A percentile compares a stretch with the other conserved stretches of the same genome.
phyloP scores from a whole-genome alignment of 2,888 invertebrate species.

The Glyphotaelius pellucidus region DNA sequence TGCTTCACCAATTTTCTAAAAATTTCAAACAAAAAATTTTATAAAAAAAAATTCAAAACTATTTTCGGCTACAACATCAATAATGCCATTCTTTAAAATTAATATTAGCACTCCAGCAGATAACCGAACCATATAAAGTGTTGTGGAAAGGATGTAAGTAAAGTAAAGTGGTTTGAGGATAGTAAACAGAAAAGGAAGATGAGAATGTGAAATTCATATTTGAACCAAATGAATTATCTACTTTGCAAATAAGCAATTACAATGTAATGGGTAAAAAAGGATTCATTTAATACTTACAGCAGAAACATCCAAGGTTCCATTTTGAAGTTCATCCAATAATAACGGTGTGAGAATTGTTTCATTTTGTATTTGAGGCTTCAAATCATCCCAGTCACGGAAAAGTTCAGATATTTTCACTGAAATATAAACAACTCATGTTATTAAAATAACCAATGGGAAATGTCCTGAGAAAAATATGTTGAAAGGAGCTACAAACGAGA shows the following conservation, averaged over 20 bases:
- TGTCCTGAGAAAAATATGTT: no score
- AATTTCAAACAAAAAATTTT: no score
- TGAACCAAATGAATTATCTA: neutral
- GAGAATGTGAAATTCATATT: neutral
- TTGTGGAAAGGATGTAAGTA: neutral
- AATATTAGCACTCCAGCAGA: no score
- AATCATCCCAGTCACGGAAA: constrained; percentile 70
- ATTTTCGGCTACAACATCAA: no score
- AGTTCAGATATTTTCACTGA: constrained; percentile 69
- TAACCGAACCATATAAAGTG: no score
- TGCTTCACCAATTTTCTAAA: no score
- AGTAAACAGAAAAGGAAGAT: neutral
- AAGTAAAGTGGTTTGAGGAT: neutral
- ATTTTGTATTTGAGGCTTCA: constrained; percentile 68
- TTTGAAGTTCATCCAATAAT: constrained; percentile 67
- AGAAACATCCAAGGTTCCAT: constrained; percentile 68
- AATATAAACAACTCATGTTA: neutral
- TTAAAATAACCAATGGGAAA: neutral
- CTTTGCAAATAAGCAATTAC: no score
- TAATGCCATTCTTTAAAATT: no score
- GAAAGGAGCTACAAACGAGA: no score
- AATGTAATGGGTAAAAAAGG: neutral
- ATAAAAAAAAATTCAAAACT: no score
- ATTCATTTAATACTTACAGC: constrained; percentile 56
- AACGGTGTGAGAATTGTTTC: constrained; percentile 68